A percentile compares a stretch with the other conserved stretches of the same genome.
phyloP scores from a whole-genome alignment of 2,888 invertebrate genomes.

The Automeris io region DNA sequence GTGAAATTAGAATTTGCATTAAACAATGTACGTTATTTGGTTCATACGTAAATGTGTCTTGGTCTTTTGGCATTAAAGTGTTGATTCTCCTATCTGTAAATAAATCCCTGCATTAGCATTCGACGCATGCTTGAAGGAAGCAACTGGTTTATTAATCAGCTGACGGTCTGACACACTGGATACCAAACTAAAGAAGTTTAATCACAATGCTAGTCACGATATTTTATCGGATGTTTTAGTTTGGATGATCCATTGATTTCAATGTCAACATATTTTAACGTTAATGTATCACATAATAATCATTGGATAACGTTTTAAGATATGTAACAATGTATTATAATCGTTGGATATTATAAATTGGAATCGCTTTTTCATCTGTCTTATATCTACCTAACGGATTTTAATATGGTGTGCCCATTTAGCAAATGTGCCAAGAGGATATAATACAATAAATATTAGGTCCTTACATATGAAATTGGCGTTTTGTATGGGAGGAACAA shows the following conservation, averaged over 20 bases:
- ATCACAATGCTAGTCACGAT: constrained; percentile 5
- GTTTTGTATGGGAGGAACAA: too few relatives aligned
- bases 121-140: constrained; percentile 4
- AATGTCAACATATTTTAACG: background rate
- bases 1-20: constrained; percentile 39
- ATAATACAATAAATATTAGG: too few relatives aligned
- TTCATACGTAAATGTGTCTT: background rate
- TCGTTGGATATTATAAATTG: too few relatives aligned
- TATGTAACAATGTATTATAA: too few relatives aligned
- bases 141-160: constrained; percentile 7
- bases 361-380: too few relatives aligned
- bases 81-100: background rate
- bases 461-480: too few relatives aligned
- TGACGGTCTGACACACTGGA: constrained; percentile 7
- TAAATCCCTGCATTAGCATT: constrained; percentile 2
- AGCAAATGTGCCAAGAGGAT: too few relatives aligned
- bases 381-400: too few relatives aligned
- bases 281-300: too few relatives aligned
- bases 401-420: too few relatives aligned
- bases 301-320: too few relatives aligned
- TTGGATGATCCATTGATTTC: background rate
- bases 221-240: background rate
- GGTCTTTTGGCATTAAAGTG: background rate
- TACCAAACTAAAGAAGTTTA: constrained; percentile 6
- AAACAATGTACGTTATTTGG: background rate